Percentiles rank a stretch among this genome's conserved stretches.
Evolutionary conservation across 2,888 invertebrate genomes (phyloP).

Genomic region (Eumerus sabulonum): DNA sequence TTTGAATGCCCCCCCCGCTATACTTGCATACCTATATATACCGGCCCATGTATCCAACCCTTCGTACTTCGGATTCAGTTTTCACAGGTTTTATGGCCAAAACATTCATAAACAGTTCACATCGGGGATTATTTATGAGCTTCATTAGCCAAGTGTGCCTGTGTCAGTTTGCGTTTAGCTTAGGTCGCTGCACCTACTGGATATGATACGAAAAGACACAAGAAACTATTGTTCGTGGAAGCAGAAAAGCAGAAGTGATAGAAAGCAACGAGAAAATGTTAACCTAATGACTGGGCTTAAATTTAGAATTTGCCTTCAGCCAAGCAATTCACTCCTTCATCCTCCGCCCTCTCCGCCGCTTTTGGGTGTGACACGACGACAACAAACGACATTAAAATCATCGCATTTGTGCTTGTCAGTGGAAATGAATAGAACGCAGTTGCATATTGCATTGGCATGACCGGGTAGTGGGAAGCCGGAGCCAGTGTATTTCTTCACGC

Average conservation of each 20-base stretch:
- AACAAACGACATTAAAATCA: constrained; percentile 3
- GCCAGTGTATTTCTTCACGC: neutral
- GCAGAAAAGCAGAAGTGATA: neutral
- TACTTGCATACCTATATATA: constrained; percentile 1
- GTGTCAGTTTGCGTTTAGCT: constrained; percentile 19
- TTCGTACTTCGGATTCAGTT: constrained; percentile 10
- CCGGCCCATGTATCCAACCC: constrained; percentile 8
- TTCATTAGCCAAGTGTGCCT: constrained; percentile 49
- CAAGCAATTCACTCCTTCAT: constrained; percentile 14
- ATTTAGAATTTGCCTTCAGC: constrained; percentile 39
- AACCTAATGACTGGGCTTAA: constrained; percentile 64
- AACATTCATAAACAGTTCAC: constrained; percentile 63
- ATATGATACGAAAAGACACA: neutral
- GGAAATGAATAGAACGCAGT: constrained; percentile 3
- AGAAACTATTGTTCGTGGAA: too few relatives aligned
- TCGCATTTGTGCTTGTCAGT: constrained; percentile 27
- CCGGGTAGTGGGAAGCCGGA: constrained; percentile 9
- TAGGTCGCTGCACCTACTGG: constrained; percentile 1
- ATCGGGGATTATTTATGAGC: constrained; percentile 62
- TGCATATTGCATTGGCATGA: constrained; percentile 56
- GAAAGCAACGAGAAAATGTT: constrained; percentile 25
- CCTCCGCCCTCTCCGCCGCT: neutral
- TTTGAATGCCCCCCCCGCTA: constrained; percentile 2
- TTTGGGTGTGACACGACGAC: constrained; percentile 5
- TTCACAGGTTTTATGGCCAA: constrained; percentile 57